Evolutionary conservation across 92 coral and sea anemone genomes (phyloP), one percentile per base, ranked within the genome.

Genomic region (Paragorgia papillata): DNA sequence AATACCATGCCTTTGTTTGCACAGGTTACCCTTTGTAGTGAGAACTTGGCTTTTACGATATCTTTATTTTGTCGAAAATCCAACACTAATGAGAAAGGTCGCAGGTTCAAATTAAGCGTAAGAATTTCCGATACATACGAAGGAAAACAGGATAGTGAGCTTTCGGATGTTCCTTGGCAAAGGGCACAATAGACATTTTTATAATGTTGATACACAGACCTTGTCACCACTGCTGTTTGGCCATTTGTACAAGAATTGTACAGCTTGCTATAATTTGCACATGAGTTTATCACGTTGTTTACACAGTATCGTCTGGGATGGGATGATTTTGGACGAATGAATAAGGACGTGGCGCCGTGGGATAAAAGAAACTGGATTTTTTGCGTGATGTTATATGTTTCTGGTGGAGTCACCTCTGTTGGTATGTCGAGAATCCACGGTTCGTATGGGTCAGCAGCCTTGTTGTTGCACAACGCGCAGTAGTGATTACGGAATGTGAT

Each of bases 391-490:
- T 71, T 71, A 15, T 53, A 71, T 9, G 6, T 53, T 55, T 71
- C 64, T 41, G 78, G 78, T 21, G 78, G 78, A 7, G 35, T 18
- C 32, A 53, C 64, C n/a, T 31, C 1, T 6, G 78, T 17, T 17
- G 53, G 20, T 9, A 80, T 25, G 8, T 70, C 64, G 13, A 69
- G 48, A 32, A 69, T 60, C 78, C 74, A 75, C 18, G 29, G 58
- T 48, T 46, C 48, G 48, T 40, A 56, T 15, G 43, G 9, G 7
- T 6, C 40, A 53, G 29, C 14, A 7, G 66, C 64, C 12, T 55
- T 57, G n/a, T n/a, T n/a, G 30, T 81, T 55, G 28, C 85, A 81
- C n/a, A 46, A 8, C n/a, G 85, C 85, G 41, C 85, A 81, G 50
- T 70, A 62, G 25, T 50, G 57, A 51, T 81, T 81, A 30, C 78